phyloP scores from a whole-genome alignment of 2,113 vertebrate genomes.

The Laticauda laticaudata region DNA sequence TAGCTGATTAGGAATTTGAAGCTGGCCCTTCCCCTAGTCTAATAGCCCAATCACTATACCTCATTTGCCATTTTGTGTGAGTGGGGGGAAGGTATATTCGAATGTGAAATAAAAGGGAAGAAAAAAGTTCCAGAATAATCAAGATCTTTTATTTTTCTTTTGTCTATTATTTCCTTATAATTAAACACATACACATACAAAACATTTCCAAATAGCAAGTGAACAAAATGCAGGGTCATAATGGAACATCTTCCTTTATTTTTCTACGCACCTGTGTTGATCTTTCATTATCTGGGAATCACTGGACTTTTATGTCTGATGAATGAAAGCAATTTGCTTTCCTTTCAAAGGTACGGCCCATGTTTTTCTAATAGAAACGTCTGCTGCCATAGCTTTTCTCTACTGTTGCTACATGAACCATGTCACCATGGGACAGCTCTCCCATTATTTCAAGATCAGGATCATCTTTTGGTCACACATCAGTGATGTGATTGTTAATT shows the following conservation, averaged over 20 bases:
- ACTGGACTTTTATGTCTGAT: background rate
- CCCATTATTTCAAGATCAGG: background rate
- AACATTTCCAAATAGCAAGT: background rate
- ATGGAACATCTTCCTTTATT: background rate
- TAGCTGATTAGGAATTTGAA: background rate
- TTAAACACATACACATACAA: background rate
- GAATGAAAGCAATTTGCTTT: background rate
- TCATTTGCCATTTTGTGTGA: background rate
- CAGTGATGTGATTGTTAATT: conserved; percentile 7
- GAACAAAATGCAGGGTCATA: background rate
- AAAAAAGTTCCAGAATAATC: background rate
- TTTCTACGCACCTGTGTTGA: background rate
- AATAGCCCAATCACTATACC: background rate
- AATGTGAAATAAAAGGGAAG: background rate
- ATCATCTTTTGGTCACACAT: background rate
- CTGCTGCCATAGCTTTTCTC: background rate
- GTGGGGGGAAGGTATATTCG: background rate
- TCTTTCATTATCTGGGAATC: background rate
- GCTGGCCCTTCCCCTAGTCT: background rate
- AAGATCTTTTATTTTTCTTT: background rate
- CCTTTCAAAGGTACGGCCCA: background rate
- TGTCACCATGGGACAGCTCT: background rate
- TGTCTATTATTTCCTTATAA: background rate
- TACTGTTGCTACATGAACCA: background rate
- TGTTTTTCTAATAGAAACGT: background rate